These are phyloP conservation scores for Manis javanica DNA, from an alignment of 2,797 vertebrate species.

Conservation along the genomic window DNA sequence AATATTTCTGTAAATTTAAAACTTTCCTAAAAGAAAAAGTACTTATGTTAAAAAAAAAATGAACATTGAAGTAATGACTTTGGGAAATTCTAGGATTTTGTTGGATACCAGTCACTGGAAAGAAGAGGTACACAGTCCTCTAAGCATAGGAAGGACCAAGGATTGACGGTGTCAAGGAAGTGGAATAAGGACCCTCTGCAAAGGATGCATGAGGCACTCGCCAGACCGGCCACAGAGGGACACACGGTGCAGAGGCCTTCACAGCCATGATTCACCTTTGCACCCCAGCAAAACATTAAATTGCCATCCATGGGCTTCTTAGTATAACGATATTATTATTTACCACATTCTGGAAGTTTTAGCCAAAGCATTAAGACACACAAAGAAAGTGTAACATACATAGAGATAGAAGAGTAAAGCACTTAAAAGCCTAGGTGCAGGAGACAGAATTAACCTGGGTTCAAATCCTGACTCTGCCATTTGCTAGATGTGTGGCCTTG, in stretches of 20 bases:
- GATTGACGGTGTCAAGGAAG: background rate
- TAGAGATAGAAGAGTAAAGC: background rate
- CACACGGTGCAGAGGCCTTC: background rate
- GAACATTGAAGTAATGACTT: background rate
- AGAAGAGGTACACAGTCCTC: background rate
- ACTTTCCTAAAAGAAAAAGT: background rate
- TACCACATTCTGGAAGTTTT: background rate
- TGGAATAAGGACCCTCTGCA: rapidly evolving
- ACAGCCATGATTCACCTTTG: background rate
- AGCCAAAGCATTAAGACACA: background rate
- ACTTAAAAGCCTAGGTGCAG: background rate
- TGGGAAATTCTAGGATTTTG: background rate
- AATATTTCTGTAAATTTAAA: background rate
- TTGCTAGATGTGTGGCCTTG: background rate
- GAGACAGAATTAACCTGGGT: background rate
- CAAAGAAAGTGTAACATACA: background rate
- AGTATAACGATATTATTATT: background rate
- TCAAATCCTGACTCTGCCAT: background rate
- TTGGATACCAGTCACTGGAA: background rate
- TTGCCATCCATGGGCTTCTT: background rate
- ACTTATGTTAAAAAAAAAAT: background rate
- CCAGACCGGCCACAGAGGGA: too few relatives aligned
- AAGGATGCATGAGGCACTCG: rapidly evolving
- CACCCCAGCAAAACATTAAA: background rate
- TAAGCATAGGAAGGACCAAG: background rate